Percentiles rank a stretch among this genome's conserved stretches.
phyloP scores from a whole-genome alignment of 2,888 invertebrate genomes.

The Carcina quercana region DNA sequence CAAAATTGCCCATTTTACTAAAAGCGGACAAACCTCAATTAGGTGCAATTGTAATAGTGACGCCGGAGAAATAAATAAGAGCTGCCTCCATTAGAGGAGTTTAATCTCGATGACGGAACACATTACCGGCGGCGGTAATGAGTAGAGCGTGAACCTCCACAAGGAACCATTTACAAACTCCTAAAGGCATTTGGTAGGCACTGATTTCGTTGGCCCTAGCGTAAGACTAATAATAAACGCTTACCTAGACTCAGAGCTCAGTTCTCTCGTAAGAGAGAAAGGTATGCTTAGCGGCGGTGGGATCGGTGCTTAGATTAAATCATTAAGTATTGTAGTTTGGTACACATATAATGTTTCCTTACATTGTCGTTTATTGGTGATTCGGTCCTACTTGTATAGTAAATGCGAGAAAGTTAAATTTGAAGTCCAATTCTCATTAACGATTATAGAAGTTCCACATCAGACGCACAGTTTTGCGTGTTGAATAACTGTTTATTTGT shows the following conservation, averaged over 20 bases:
- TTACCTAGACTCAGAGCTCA: constrained; percentile 22
- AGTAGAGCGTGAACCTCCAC: constrained; percentile 58
- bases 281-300: too few species aligned
- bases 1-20: constrained; percentile 69
- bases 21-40: constrained; percentile 68
- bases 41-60: constrained; percentile 64
- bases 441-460: too few species aligned
- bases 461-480: too few species aligned
- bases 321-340: too few species aligned
- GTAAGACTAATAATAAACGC: constrained; percentile 22
- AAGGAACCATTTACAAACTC: constrained; percentile 59
- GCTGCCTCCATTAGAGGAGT: constrained; percentile 53
- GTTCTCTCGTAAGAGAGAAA: too few species aligned
- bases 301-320: too few species aligned
- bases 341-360: too few species aligned
- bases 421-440: too few species aligned
- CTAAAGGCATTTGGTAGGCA: constrained; percentile 50
- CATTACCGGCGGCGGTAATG: constrained; percentile 59
- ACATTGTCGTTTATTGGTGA: too few species aligned
- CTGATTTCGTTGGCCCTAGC: constrained; percentile 26
- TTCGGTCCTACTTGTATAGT: too few species aligned
- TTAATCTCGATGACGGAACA: constrained; percentile 72
- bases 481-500: too few species aligned
- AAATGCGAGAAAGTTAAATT: too few species aligned
- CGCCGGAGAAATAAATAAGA: constrained; percentile 56